Conservation (phyloP, 2,113 vertebrate species). For the Saimiri boliviensis region DNA sequence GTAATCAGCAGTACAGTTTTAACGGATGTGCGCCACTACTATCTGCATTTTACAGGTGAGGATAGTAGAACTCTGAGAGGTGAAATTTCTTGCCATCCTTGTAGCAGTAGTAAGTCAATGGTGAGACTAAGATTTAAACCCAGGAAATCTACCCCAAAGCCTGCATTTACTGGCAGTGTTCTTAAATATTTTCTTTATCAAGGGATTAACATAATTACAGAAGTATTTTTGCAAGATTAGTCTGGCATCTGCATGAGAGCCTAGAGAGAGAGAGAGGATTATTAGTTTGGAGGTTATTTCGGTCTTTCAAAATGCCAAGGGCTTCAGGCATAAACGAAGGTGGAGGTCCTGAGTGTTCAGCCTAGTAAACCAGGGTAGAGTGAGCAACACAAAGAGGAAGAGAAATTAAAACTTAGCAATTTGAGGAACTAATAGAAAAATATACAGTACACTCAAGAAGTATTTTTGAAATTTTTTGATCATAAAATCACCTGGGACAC, state of each 20-base stretch:
- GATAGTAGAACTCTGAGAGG: neutral
- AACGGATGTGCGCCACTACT: neutral
- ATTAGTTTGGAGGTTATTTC: constrained; percentile 50
- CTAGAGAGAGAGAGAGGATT: constrained; percentile 15
- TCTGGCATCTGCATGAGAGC: neutral
- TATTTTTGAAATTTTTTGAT: neutral
- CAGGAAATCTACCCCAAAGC: neutral
- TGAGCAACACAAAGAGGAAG: neutral
- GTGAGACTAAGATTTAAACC: neutral
- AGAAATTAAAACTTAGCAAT: neutral
- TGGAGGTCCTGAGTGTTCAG: neutral
- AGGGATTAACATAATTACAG: constrained; percentile 54
- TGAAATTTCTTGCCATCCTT: neutral
- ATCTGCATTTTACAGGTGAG: neutral
- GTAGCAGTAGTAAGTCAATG: neutral
- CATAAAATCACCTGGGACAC: neutral
- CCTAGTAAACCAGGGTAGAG: neutral
- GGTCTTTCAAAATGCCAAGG: constrained; percentile 34
- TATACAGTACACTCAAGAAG: neutral
- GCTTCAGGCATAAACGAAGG: neutral
- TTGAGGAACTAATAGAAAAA: neutral
- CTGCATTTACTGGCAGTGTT: neutral
- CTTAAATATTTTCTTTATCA: constrained; percentile 18
- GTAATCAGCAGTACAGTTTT: neutral
- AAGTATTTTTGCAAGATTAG: constrained; percentile 48